These are phyloP conservation scores for Merluccius polli DNA, from an alignment of 2,797 vertebrate species.

Conservation along the genomic window DNA sequence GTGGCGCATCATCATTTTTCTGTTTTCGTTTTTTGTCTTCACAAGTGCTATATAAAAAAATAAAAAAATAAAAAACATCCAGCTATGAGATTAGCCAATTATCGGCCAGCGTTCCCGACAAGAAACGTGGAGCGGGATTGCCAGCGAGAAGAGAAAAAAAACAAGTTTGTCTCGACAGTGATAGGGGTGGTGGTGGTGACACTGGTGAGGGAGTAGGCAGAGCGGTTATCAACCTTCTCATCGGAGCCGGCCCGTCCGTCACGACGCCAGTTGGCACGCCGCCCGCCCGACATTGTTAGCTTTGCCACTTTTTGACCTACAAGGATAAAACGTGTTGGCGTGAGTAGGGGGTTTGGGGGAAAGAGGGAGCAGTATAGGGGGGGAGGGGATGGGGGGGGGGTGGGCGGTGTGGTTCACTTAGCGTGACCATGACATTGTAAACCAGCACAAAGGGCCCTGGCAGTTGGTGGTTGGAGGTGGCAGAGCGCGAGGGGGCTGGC, in stretches of 20 bases:
- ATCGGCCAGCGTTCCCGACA: constrained; percentile 46
- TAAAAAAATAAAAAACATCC: constrained; percentile 38
- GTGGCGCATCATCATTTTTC: constrained; percentile 43
- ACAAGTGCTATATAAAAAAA: not conserved
- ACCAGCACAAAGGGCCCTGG: constrained; percentile 7
- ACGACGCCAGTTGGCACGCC: constrained; percentile 23
- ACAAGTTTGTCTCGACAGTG: constrained; percentile 32
- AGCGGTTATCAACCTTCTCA: not conserved
- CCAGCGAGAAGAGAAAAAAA: constrained; percentile 53
- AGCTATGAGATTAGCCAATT: constrained; percentile 59
- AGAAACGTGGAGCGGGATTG: constrained; percentile 23
- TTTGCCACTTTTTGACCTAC: constrained; percentile 31
- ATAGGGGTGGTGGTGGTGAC: constrained; percentile 3
- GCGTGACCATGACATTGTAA: constrained; percentile 5
- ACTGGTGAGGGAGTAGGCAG: not conserved
- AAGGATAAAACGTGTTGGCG: not conserved
- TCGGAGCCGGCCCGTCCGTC: constrained; percentile 9
- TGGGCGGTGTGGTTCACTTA: not conserved
- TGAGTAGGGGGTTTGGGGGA: not conserved
- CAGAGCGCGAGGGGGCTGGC: not conserved
- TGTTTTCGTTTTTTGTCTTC: constrained; percentile 28
- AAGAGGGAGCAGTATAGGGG: not conserved
- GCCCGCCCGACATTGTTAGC: constrained; percentile 25
- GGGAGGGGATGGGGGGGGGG: not conserved
- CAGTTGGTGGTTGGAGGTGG: constrained; percentile 10